phyloP scores from a whole-genome alignment of 1,140 invertebrate genomes.

The Macrostomum lignano region DNA sequence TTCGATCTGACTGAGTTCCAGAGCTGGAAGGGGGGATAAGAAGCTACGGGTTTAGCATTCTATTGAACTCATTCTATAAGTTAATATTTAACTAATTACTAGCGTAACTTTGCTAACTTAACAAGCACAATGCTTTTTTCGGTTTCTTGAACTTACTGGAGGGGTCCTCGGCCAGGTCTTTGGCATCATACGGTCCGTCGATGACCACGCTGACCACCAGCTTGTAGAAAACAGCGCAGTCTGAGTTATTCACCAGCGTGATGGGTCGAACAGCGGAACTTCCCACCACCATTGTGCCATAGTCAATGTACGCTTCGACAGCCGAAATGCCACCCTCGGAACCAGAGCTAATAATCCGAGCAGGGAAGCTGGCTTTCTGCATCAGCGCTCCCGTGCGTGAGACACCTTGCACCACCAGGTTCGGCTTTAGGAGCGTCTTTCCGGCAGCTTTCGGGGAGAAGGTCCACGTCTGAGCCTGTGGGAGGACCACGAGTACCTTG shows the following conservation, averaged over 20 bases:
- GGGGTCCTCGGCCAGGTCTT: constrained; percentile 10
- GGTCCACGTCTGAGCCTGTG: constrained; percentile 17
- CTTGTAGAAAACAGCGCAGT: constrained; percentile 17
- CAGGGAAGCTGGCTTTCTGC: constrained; percentile 15
- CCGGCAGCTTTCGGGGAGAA: constrained; percentile 16
- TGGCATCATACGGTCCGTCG: constrained; percentile 13
- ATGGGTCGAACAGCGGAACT: constrained; percentile 15
- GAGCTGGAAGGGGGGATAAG: constrained; percentile 11
- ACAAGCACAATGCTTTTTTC: too few relatives aligned
- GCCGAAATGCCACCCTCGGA: constrained; percentile 16
- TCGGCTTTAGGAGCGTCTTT: constrained; percentile 22
- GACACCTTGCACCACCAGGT: constrained; percentile 18
- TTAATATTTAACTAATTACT: too few relatives aligned
- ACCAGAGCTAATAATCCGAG: constrained; percentile 19
- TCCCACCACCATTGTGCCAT: constrained; percentile 24
- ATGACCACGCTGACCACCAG: constrained; percentile 15
- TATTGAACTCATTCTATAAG: too few relatives aligned
- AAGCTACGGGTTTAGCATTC: too few relatives aligned
- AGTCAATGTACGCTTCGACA: constrained; percentile 18
- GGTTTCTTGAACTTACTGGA: constrained; percentile 11
- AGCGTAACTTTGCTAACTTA: too few relatives aligned
- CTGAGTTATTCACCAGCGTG: constrained; percentile 18
- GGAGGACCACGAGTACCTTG: not conserved
- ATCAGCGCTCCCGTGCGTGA: constrained; percentile 15
- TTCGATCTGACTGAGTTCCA: constrained; percentile 14